Evolutionary conservation across 2,888 invertebrate genomes (phyloP), one percentile per base, ranked within the genome.

Genomic region (Macrophya alboannulata): DNA sequence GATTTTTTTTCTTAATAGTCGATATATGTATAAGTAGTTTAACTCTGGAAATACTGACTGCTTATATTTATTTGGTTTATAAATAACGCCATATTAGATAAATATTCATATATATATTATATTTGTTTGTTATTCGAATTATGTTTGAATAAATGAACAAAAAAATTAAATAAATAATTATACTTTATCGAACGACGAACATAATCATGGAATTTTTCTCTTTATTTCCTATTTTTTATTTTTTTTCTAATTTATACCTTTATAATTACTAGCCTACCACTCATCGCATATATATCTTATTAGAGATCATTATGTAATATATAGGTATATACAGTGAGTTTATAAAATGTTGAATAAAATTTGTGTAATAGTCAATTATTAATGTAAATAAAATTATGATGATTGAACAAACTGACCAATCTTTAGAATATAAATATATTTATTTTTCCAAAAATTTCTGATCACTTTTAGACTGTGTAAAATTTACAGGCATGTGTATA

Each of bases 31-130:
- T n/a, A 40, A 31, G 31, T 8, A n/a, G 2, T 71, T 71, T 71
- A 8, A n/a, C 21, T 45, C 31, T 48, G 76, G 9, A 43, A n/a
- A 51, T 45, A 77, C 77, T 17, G 77, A 77, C 77, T 77, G 55
- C 77, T 55, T 55, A 37, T 77, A 37, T 77, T 77, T 37, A 77
- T 77, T 37, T 15, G 25, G 55, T 43, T 31, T 37, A 37, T 1
- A 37, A 37, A 37, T 1, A 68, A 68, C 37, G 68, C 68, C 68
- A 68, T 68, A 68, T 68, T 68, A 62, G 12, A 1, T 62, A 12
- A 1, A 68, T 62, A n/a, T n/a, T n/a, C n/a, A n/a, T n/a, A n/a
- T 25, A 21, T 62, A 62, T 62, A 62, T 62, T 62, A 8, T 62
- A 62, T 31, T 62, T 68, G 37, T 55, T 51, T 77, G 31, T 77